Base-by-base conservation (phyloP, 2,113 vertebrate species). In the Empidonax alnorum region DNA sequence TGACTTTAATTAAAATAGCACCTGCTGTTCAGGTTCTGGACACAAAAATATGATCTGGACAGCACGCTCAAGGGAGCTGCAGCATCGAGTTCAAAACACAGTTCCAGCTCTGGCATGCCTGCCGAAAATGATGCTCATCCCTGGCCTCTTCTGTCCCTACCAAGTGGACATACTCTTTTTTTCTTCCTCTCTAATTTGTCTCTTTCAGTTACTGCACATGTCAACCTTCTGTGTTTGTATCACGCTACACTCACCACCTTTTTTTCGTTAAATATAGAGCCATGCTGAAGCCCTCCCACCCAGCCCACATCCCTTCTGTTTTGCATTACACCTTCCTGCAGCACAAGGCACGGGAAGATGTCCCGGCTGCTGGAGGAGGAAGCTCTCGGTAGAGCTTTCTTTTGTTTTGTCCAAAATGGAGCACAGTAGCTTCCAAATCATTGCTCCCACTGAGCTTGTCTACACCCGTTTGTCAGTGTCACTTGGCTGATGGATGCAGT, bases 291-390 rank as follows among this genome's bases (percentile, higher is more conserved):
- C n/a, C 82, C 79, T 90, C 90, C 94, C 68, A 88, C 92, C 65
- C 92, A 92, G 86, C 94, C 93, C 94, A 96, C 93, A 82, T 88
- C 68, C 94, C 96, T 86, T 93, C 87, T 90, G 92, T 75, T 91
- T 95, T 94, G 33, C 68, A 83, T 91, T 96, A 69, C 85, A 97
- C 85, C 92, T 95, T 96, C 85, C 44, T 89, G 90, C 77, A 87
- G 95, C 80, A 92, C 9, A 15, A 93, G 84, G 86, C 94, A 72
- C 65, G 73, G 86, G 69, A 94, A 90, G 44, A 90, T 52, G 65
- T 92, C 88, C 56, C 0, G 25, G 53, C 86, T 96, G 94, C 85
- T 88, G 86, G 65, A 86, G 86, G 79, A 93, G 65, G 65, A 78
- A 74, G 53, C 72, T 88, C 53, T 93, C 0, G 0, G n/a, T 88